These are phyloP conservation scores for Poecilia wingei DNA, from an alignment of 2,797 vertebrate genomes.

Conservation along the genomic window DNA sequence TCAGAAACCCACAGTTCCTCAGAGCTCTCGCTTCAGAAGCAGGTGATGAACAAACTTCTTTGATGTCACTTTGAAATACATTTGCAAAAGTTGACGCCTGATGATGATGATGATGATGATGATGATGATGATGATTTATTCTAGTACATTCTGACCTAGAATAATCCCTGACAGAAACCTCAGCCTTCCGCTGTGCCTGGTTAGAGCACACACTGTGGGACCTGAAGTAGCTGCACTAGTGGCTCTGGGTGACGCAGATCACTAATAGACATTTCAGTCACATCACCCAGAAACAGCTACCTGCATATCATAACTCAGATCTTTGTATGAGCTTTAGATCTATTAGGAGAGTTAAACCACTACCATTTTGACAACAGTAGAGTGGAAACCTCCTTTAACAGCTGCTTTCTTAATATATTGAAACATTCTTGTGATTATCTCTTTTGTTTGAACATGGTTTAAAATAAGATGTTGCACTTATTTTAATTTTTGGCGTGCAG, in stretches of 20 bases:
- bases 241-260: neutral
- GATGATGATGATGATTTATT: conserved; percentile 81
- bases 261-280: neutral
- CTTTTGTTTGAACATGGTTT: neutral
- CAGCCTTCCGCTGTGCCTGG: neutral
- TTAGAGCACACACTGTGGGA: neutral
- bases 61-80: conserved; percentile 66
- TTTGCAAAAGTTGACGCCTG: conserved; percentile 88
- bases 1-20: neutral
- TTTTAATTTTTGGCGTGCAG: neutral
- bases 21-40: conserved; percentile 75
- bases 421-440: neutral
- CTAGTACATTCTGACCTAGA: conserved; percentile 1
- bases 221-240: neutral
- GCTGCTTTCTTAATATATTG: neutral
- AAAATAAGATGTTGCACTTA: neutral
- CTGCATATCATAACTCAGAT: neutral
- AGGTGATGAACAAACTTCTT: conserved; percentile 86
- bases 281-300: neutral
- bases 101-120: conserved; percentile 81
- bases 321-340: neutral
- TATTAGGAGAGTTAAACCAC: neutral
- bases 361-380: neutral
- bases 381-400: neutral
- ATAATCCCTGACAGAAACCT: neutral